Base-by-base conservation (phyloP, 2,113 vertebrate genomes). In the Poeciliopsis prolifica region DNA sequence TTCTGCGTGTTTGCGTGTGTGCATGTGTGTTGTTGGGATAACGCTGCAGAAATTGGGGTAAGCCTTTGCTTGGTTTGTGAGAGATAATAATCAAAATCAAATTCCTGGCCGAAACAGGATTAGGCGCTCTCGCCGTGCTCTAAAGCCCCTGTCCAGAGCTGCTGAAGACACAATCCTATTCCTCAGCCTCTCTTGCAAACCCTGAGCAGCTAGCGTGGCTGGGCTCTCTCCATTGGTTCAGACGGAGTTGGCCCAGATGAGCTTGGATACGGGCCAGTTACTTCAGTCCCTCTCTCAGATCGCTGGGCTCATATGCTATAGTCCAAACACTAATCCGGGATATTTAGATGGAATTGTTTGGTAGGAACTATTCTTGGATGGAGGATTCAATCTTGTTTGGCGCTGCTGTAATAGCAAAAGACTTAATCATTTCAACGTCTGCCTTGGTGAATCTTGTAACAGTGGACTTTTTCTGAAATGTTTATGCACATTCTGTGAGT, bases 71-170 rank as follows among this genome's bases (percentile, higher is more conserved):
- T 87, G 86, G 89, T 80, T 88, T 83, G 85, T 83, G 86, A 89
- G 90, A 92, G 94, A 94, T 94, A 91, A 94, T 93, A 91, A 93
- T 94, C 92, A 92, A 94, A 94, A 93, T 93, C 91, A 92, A 90
- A 93, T 94, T 94, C 91, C 89, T 87, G 86, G 87, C 89, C 90
- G 91, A 92, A 91, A 94, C 92, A 91, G 88, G 91, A 95, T 95
- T 94, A 92, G 86, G 81, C 80, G 91, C 87, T 91, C 87, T 91
- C 81, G 80, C 86, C n/a, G 58, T 65, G 72, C 86, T 89, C 82
- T 85, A 91, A 92, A 91, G 79, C 90, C 62, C 75, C 85, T 85
- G 89, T 92, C 89, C 90, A 84, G 75, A 83, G 85, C 77, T 71
- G 90, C 90, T 88, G 87, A 92, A 92, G 90, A 92, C 87, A 84